Evolutionary conservation across 2,888 invertebrate species (phyloP).

Genomic region (Macrosoma leucophasiata): DNA sequence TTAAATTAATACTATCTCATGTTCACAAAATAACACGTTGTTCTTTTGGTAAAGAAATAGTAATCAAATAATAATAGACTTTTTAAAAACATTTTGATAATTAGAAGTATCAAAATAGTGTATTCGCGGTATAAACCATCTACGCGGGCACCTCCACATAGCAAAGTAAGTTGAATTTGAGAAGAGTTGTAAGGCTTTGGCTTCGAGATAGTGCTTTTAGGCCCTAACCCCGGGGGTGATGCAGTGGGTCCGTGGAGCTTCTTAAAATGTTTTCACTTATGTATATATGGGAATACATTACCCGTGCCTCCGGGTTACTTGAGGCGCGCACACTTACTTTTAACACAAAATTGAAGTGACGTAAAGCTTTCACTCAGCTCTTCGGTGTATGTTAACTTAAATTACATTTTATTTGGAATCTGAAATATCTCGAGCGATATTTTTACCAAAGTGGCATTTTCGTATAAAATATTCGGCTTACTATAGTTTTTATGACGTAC

Average conservation of each 20-base stretch:
- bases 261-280: conserved; percentile 76
- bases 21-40: no score
- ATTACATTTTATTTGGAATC: conserved; percentile 66
- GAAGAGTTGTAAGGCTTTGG: conserved; percentile 76
- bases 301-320: conserved; percentile 68
- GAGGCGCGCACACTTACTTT: conserved; percentile 69
- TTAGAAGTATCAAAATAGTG: conserved; percentile 41
- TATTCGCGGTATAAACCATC: conserved; percentile 36
- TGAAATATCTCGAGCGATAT: conserved; percentile 52
- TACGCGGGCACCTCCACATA: conserved; percentile 60
- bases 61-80: no score
- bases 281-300: conserved; percentile 76
- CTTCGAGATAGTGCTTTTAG: conserved; percentile 76
- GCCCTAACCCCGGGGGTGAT: conserved; percentile 75
- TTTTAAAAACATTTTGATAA: no score
- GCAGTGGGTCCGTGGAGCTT: conserved; percentile 73
- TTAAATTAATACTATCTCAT: no score
- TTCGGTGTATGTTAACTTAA: conserved; percentile 66
- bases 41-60: no score
- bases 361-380: conserved; percentile 67
- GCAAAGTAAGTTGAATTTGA: conserved; percentile 75
- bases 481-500: no score
- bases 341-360: conserved; percentile 74
- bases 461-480: no score
- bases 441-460: no score